Evolutionary conservation across 2,113 vertebrate species (phyloP).

Genomic region (Bufo bufo): DNA sequence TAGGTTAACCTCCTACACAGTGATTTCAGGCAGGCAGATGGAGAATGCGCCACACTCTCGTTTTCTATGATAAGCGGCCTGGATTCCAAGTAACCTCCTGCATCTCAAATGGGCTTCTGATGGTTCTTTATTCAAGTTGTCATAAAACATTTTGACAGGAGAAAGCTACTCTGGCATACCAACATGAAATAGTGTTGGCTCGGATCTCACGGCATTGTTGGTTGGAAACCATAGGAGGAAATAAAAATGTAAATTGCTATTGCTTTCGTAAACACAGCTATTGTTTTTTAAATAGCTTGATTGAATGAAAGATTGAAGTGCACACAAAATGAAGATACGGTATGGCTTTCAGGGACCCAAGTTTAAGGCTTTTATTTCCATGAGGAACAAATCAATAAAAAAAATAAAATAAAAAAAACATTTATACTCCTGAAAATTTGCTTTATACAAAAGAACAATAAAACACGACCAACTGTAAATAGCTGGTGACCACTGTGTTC

Average conservation of each 20-base stretch:
- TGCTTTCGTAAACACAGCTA: slow-evolving; percentile 69
- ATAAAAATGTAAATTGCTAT: slow-evolving; percentile 75
- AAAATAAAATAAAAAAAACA: slow-evolving; percentile 44
- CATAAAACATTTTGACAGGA: slow-evolving; percentile 80
- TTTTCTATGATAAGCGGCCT: slow-evolving; percentile 66
- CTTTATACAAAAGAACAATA: slow-evolving; percentile 56
- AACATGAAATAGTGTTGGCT: slow-evolving; percentile 68
- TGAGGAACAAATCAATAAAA: slow-evolving; percentile 61
- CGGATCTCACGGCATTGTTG: slow-evolving; percentile 70
- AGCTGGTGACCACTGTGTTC: slow-evolving; percentile 46
- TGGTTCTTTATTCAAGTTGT: slow-evolving; percentile 76
- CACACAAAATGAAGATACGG: slow-evolving; percentile 63
- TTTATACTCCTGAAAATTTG: slow-evolving; percentile 58
- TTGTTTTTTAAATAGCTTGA: slow-evolving; percentile 65
- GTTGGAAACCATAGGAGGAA: slow-evolving; percentile 70
- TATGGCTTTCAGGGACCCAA: slow-evolving; percentile 62
- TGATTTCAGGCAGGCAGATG: slow-evolving; percentile 66
- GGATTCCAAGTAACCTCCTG: slow-evolving; percentile 70
- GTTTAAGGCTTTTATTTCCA: slow-evolving; percentile 62
- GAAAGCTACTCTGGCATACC: slow-evolving; percentile 73
- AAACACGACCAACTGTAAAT: slow-evolving; percentile 61
- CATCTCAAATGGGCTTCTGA: slow-evolving; percentile 73
- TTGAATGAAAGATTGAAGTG: slow-evolving; percentile 63
- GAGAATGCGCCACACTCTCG: slow-evolving; percentile 68
- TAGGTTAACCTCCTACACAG: slow-evolving; percentile 67